Base-by-base conservation (phyloP, 2,888 invertebrate genomes). In the Catocala nupta region DNA sequence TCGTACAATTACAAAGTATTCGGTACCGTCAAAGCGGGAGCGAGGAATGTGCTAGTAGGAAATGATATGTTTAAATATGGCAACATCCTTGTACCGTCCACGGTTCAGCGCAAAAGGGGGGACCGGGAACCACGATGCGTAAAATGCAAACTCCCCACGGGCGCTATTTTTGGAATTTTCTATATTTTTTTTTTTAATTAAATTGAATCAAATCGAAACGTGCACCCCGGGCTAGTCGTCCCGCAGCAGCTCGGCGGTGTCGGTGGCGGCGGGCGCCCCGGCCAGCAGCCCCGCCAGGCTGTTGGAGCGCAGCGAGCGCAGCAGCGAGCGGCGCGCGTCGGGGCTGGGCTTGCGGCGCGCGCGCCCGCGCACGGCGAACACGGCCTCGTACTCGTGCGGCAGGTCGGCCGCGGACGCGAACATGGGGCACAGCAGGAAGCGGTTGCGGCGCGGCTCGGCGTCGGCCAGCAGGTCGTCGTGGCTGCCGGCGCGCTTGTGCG, bases 331-430 rank as follows among this genome's bases (percentile, higher is more conserved):
- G 50, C 81, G 78, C 60, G 88, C 87, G 10, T 79, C 84, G 45
- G 82, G 81, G 60, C 81, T 83, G 36, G 84, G 85, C 69, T 89
- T 89, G 2, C 65, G 68, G 0, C 65, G 58, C 5, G 52, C 33
- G 45, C 65, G 78, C n/a, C 77, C 81, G 25, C 82, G 81, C 13
- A 82, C 91, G 48, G 93, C 90, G 82, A 94, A 95, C 53, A 95
- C 95, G 7, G 96, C 94, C 75, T 95, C 96, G 85, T 96, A 96
- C 77, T 86, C 87, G 63, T 96, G 94, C 54, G 96, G 95, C 54
- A 86, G 44, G 43, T 87, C 87, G 5, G 87, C 77, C 10, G 85
- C 66, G 50, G 87, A 85, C 11, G 92, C 94, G 95, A 94, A 96
- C 89, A 93, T 96, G 90, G 79, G 96, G 94, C 84, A 91, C 6